Evolutionary conservation across 2,113 vertebrate species (phyloP).

Genomic region (Baryphthengus martii): DNA sequence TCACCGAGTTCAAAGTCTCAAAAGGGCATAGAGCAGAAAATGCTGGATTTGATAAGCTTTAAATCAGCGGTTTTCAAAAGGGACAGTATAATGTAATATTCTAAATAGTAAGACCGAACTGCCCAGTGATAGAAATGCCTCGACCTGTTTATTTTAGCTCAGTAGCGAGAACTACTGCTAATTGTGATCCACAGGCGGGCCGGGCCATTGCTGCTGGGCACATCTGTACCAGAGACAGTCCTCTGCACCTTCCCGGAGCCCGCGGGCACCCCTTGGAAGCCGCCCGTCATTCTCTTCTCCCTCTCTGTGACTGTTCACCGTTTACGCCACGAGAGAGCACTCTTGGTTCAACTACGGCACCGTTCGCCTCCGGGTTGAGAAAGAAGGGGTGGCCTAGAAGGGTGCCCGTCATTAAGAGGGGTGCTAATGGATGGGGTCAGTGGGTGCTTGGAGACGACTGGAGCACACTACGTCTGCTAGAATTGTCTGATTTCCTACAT

Average conservation of each 20-base stretch:
- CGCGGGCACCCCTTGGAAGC: neutral
- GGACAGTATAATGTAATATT: neutral
- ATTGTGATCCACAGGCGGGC: fast-evolving
- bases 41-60: fast-evolving
- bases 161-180: fast-evolving
- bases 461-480: fast-evolving
- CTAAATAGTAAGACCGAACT: too few relatives aligned
- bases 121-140: neutral
- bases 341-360: fast-evolving
- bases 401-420: too few relatives aligned
- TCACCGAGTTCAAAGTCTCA: fast-evolving
- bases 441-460: too few relatives aligned
- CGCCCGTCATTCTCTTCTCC: fast-evolving
- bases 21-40: neutral
- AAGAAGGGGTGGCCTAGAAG: fast-evolving
- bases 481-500: fast-evolving
- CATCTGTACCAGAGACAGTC: fast-evolving
- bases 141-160: fast-evolving
- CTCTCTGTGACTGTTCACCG: fast-evolving
- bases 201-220: fast-evolving
- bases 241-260: neutral
- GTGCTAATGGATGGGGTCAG: too few relatives aligned
- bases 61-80: neutral
- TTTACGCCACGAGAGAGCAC: neutral
- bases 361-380: fast-evolving